Percentiles rank a stretch among this genome's conserved stretches.
phyloP scores from a whole-genome alignment of 2,113 vertebrate genomes.

The Herpailurus yagouaroundi region DNA sequence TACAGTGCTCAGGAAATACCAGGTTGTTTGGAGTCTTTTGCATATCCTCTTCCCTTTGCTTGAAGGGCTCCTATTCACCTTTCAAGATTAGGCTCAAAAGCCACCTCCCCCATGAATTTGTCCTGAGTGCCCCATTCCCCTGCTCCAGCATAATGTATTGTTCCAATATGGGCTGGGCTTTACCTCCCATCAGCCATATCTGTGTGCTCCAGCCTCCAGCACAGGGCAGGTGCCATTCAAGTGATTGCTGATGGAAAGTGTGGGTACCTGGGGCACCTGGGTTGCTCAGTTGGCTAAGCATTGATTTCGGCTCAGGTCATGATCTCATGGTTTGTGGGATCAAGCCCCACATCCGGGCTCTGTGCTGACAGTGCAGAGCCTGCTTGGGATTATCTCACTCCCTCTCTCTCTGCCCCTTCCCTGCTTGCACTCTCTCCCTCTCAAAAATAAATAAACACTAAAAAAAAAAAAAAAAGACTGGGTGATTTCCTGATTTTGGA shows the following conservation, averaged over 20 bases:
- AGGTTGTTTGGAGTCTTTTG: not conserved
- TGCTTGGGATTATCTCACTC: no score
- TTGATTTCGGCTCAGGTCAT: no score
- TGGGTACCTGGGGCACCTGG: not conserved
- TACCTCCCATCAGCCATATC: not conserved
- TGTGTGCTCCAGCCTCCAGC: not conserved
- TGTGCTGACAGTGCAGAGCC: no score
- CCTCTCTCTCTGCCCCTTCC: no score
- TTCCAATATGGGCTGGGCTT: not conserved
- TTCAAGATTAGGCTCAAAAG: not conserved
- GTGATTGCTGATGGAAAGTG: not conserved
- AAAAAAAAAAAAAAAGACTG: not conserved
- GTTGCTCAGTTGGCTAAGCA: no score
- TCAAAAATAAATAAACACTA: no score
- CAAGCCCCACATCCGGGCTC: no score
- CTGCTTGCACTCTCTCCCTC: no score
- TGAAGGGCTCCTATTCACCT: not conserved
- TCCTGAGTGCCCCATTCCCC: not conserved
- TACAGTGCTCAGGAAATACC: not conserved
- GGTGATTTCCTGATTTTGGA: not conserved
- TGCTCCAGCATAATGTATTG: not conserved
- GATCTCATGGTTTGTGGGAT: no score
- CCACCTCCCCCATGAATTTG: not conserved
- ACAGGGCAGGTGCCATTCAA: not conserved
- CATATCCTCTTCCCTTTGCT: not conserved